Conservation (phyloP, 53 echinoderm and acorn worm genomes). For the Antedon mediterranea region DNA sequence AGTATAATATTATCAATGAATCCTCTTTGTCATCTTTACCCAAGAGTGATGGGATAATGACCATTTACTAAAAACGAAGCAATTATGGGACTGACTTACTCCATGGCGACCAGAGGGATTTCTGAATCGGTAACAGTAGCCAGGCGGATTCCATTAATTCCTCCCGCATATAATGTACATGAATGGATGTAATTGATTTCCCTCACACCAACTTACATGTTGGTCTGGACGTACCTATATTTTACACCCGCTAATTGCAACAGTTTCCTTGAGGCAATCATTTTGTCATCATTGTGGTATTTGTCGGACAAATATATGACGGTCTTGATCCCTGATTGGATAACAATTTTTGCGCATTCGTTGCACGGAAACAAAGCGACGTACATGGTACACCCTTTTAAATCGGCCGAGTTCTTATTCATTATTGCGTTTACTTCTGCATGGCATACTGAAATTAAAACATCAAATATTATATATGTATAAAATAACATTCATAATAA, state of each 20-base stretch:
- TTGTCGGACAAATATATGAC: slow-evolving; percentile 73
- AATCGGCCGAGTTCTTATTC: slow-evolving; percentile 77
- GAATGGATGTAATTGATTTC: too few species aligned
- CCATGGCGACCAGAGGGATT: too few species aligned
- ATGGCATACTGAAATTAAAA: slow-evolving; percentile 52
- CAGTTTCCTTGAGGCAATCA: slow-evolving; percentile 59
- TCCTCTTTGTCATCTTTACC: neutral
- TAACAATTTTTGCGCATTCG: slow-evolving; percentile 88
- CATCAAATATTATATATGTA: neutral
- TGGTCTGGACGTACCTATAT: slow-evolving; percentile 57
- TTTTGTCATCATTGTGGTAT: slow-evolving; percentile 46
- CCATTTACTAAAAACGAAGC: too few species aligned
- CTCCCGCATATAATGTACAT: too few species aligned
- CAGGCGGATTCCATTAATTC: too few species aligned
- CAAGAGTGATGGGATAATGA: too few species aligned
- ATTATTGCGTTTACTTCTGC: slow-evolving; percentile 90
- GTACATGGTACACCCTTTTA: slow-evolving; percentile 81
- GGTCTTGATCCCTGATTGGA: slow-evolving; percentile 71
- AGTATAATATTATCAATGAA: neutral
- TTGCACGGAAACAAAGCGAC: slow-evolving; percentile 92
- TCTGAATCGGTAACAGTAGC: too few species aligned
- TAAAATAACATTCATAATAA: too few species aligned
- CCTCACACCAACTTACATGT: too few species aligned
- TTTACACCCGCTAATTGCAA: slow-evolving; percentile 48
- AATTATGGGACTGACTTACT: too few species aligned